These are phyloP conservation scores for Seira sanloemensis DNA, from an alignment of 2,888 invertebrate genomes.

Conservation along the genomic window DNA sequence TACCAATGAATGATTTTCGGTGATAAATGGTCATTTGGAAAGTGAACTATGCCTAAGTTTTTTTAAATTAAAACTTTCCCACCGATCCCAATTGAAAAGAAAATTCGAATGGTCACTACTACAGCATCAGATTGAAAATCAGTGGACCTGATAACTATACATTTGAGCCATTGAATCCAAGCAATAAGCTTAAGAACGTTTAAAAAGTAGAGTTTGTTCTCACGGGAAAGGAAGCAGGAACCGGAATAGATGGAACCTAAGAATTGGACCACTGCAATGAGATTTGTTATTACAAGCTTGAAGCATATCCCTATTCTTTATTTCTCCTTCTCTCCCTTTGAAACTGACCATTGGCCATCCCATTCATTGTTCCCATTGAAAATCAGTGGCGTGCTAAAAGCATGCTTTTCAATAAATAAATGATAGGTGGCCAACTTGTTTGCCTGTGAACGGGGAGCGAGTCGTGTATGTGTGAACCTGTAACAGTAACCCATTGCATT, in stretches of 20 bases:
- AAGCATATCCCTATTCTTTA: not conserved
- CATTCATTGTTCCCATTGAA: constrained; percentile 22
- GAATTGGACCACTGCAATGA: not conserved
- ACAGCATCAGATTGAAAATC: not conserved
- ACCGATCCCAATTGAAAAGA: constrained; percentile 4
- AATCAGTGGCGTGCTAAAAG: not conserved
- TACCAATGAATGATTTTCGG: too few relatives aligned
- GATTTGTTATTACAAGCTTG: constrained; percentile 19
- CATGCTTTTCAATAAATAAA: not conserved
- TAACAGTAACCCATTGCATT: constrained; percentile 17
- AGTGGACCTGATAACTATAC: not conserved
- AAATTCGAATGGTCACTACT: not conserved
- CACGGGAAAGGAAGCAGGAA: constrained; percentile 29
- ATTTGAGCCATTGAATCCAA: not conserved
- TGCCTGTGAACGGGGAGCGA: not conserved
- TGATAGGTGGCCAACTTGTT: constrained; percentile 20
- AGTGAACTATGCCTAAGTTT: constrained; percentile 1
- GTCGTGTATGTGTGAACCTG: not conserved
- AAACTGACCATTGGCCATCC: constrained; percentile 40
- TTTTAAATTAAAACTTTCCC: constrained; percentile 24
- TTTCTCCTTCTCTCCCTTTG: not conserved
- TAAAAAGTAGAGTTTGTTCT: constrained; percentile 9
- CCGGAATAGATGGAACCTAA: not conserved
- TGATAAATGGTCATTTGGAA: constrained; percentile 28
- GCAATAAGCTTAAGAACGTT: too few relatives aligned